These are phyloP conservation scores for Drosophila neonasuta DNA, from an alignment of 2,888 invertebrate genomes.

Conservation along the genomic window DNA sequence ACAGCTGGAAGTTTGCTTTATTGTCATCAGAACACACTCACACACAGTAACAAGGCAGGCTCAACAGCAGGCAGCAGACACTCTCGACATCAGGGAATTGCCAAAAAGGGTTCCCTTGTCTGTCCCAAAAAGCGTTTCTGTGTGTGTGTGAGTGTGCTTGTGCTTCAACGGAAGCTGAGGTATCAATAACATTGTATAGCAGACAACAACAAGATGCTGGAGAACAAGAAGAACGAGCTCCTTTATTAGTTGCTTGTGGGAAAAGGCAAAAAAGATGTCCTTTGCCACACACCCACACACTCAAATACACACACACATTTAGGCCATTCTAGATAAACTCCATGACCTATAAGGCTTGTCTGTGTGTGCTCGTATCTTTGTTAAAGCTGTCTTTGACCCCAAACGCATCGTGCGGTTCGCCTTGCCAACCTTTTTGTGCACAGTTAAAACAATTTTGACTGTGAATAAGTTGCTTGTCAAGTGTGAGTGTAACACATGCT, in stretches of 20 bases:
- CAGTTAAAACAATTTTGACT: conserved; percentile 60
- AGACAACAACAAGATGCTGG: conserved; percentile 36
- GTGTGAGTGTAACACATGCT: conserved; percentile 30
- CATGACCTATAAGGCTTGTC: conserved; percentile 15
- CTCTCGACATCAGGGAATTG: conserved; percentile 55
- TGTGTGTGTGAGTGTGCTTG: conserved; percentile 11
- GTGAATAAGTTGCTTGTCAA: conserved; percentile 36
- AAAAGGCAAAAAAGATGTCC: conserved; percentile 57
- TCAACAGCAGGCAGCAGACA: conserved; percentile 13
- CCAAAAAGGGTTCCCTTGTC: conserved; percentile 64
- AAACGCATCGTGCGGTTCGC: conserved; percentile 6
- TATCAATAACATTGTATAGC: conserved; percentile 72
- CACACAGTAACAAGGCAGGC: background rate
- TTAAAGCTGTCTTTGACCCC: conserved; percentile 30
- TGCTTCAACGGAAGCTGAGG: conserved; percentile 58
- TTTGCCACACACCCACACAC: conserved; percentile 21
- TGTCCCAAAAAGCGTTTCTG: conserved; percentile 19
- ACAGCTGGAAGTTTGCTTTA: conserved; percentile 77
- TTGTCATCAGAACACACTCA: conserved; percentile 59
- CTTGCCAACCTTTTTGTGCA: conserved; percentile 31
- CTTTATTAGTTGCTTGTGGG: conserved; percentile 58
- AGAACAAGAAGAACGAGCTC: conserved; percentile 33
- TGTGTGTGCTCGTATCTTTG: conserved; percentile 23
- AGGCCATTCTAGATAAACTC: conserved; percentile 25
- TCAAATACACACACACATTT: conserved; percentile 20